Evolutionary conservation across 2,113 vertebrate genomes (phyloP).

Genomic region (Scatophagus argus): DNA sequence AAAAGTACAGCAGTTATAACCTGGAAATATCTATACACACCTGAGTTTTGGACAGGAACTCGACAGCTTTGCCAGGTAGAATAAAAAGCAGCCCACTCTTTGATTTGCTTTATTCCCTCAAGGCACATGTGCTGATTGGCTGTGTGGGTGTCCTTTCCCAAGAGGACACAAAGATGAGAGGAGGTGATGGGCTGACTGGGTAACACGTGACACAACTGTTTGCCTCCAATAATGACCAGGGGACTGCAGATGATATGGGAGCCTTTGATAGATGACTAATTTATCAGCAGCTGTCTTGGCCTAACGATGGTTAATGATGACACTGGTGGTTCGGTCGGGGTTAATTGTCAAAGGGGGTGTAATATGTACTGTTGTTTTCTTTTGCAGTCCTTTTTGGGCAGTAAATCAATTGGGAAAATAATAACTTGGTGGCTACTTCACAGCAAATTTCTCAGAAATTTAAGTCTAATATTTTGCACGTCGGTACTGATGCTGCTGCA

Average conservation of each 20-base stretch:
- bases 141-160: slow-evolving; percentile 54
- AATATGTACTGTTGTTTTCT: slow-evolving; percentile 8
- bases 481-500: not conserved
- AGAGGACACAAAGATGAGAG: slow-evolving; percentile 37
- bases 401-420: not conserved
- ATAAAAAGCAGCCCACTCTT: slow-evolving; percentile 31
- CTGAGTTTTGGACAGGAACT: slow-evolving; percentile 16
- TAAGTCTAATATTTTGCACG: not conserved
- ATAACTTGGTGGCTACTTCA: not conserved
- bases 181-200: slow-evolving; percentile 50
- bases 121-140: slow-evolving; percentile 51
- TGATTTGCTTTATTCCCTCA: slow-evolving; percentile 39
- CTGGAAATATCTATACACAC: too few relatives aligned
- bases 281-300: slow-evolving; percentile 79
- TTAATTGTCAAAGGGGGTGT: slow-evolving; percentile 41
- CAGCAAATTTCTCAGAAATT: not conserved
- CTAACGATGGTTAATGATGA: slow-evolving; percentile 79
- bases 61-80: slow-evolving; percentile 22
- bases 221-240: slow-evolving; percentile 72
- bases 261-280: slow-evolving; percentile 81
- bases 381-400: slow-evolving; percentile 12
- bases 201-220: slow-evolving; percentile 75
- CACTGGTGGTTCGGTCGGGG: slow-evolving; percentile 44
- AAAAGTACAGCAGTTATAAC: too few relatives aligned
- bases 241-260: slow-evolving; percentile 72